Evolutionary conservation across 2,797 vertebrate species (phyloP), one percentile per base, ranked within the genome.

Genomic region (Heterohyrax brucei): DNA sequence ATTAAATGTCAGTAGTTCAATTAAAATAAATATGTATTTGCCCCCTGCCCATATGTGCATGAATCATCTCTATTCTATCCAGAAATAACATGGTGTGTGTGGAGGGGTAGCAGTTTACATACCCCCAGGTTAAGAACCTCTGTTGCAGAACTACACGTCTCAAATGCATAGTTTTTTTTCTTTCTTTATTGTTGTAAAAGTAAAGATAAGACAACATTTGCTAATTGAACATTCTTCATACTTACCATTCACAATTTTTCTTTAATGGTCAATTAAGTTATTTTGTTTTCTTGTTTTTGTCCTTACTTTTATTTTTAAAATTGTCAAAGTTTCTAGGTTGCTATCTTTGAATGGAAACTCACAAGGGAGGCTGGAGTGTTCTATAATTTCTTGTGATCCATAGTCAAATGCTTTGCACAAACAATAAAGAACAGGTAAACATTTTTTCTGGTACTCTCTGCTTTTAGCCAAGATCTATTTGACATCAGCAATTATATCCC

Each of bases 1-100:
- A 56, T 59, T 92, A 77, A 76, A 83, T 56, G 66, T 44, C 61
- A 88, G 59, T 72, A 64, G 10, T 80, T 94, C 77, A 30, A 21
- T 89, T 61, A 87, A 77, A 82, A 73, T 44, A 33, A 75, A 95
- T 33, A 68, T 59, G 26, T n/a, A 0, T 2, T 10, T 26, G 44
- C 18, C 53, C 53, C 12, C 53, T 53, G 12, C 12, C 61, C 24
- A 59, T 77, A 62, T 21, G 68, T 18, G 89, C 66, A 86, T 13
- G 24, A 66, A 72, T 88, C 18, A 16, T 81, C 64, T 89, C 77
- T 48, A 87, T 61, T 93, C 14, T 87, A 14, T 44, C 14, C 39
- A 70, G 72, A 96, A 76, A 87, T 7, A 4, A 4, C n/a, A 39
- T 83, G 53, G 61, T 33, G 53, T 39, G 39, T 39, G 26, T 1